These are phyloP conservation scores for Drosophila longiperda DNA, from an alignment of 2,888 invertebrate genomes.

Conservation along the genomic window DNA sequence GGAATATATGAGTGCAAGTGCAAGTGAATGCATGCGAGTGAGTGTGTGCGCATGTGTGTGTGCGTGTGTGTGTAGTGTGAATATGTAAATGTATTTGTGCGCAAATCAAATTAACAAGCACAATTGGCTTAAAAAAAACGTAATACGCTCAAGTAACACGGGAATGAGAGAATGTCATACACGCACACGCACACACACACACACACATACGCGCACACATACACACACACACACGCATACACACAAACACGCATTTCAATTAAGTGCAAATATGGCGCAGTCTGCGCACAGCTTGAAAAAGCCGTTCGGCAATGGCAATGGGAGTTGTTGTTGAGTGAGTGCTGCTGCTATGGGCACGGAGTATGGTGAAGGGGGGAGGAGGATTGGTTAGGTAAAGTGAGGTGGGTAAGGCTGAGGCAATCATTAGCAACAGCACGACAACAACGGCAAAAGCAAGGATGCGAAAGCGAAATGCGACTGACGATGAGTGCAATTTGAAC, in stretches of 20 bases:
- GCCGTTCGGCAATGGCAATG: slow-evolving; percentile 41
- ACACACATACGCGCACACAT: slow-evolving; percentile 9
- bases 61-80: slow-evolving; percentile 9
- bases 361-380: neutral
- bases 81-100: slow-evolving; percentile 42
- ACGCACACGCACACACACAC: slow-evolving; percentile 28
- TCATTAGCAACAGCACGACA: slow-evolving; percentile 75
- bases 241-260: slow-evolving; percentile 70
- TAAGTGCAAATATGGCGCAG: slow-evolving; percentile 81
- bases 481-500: slow-evolving; percentile 58
- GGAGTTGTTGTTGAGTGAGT: slow-evolving; percentile 44
- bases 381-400: neutral
- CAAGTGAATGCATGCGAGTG: slow-evolving; percentile 4
- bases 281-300: slow-evolving; percentile 70
- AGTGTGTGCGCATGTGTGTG: slow-evolving; percentile 8
- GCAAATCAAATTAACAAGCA: slow-evolving; percentile 81
- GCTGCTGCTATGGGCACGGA: neutral
- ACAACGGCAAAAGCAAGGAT: slow-evolving; percentile 41
- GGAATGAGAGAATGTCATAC: slow-evolving; percentile 32
- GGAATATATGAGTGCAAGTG: slow-evolving; percentile 18
- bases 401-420: slow-evolving; percentile 60
- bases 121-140: slow-evolving; percentile 70
- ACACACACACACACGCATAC: slow-evolving; percentile 23
- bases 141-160: slow-evolving; percentile 66
- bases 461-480: slow-evolving; percentile 46